Evolutionary conservation across 2,888 invertebrate genomes (phyloP).

Genomic region (Caenorhabditis imperialis): DNA sequence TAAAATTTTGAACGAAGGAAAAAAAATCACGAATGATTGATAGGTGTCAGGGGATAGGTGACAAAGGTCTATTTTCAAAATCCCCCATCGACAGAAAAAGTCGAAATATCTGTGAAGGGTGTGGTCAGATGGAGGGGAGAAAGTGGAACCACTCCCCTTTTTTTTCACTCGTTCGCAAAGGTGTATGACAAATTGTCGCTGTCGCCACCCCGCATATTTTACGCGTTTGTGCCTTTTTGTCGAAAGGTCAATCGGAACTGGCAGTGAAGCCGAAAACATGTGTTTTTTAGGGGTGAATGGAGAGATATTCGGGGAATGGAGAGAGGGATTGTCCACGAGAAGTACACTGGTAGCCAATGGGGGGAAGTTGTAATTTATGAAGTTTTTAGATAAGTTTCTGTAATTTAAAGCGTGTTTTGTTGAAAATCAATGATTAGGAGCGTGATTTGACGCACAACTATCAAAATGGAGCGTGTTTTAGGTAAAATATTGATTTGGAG

Average conservation of each 20-base stretch:
- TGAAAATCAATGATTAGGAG: too few relatives aligned
- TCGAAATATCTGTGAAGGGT: constrained; percentile 30
- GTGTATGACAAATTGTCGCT: constrained; percentile 12
- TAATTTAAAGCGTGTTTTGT: too few relatives aligned
- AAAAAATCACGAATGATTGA: constrained; percentile 2
- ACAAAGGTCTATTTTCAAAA: too few relatives aligned
- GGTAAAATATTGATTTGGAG: too few relatives aligned
- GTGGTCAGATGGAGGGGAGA: constrained; percentile 19
- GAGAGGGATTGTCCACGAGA: neutral
- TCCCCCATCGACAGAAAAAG: too few relatives aligned
- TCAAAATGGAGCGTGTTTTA: too few relatives aligned
- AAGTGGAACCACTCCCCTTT: constrained; percentile 47
- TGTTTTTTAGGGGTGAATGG: constrained; percentile 7
- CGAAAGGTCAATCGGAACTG: constrained; percentile 6
- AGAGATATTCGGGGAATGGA: constrained; percentile 2
- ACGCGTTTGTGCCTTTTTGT: constrained; percentile 34
- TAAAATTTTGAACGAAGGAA: too few relatives aligned
- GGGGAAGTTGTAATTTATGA: too few relatives aligned
- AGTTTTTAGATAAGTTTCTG: too few relatives aligned
- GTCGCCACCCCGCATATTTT: constrained; percentile 25
- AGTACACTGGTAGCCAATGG: too few relatives aligned
- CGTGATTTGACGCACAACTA: too few relatives aligned
- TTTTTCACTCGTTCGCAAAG: constrained; percentile 17
- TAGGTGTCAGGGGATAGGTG: constrained; percentile 19
- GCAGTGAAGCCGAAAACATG: constrained; percentile 9